Evolutionary conservation across 2,888 invertebrate genomes (phyloP).

Genomic region (Amblyteles armatorius): DNA sequence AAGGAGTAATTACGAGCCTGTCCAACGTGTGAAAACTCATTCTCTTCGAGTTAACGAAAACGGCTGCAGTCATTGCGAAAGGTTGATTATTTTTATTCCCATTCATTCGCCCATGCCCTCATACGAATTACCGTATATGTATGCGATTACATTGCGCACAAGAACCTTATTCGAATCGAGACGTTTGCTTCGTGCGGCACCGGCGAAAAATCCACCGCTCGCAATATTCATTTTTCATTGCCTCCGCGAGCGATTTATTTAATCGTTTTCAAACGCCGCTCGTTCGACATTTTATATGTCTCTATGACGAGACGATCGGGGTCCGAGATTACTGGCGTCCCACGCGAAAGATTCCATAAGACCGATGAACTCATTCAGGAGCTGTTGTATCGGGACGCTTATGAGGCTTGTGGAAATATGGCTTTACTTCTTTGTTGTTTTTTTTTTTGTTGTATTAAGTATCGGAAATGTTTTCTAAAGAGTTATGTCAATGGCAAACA

Average conservation of each 20-base stretch:
- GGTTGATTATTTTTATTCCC: constrained; percentile 14
- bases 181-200: not conserved
- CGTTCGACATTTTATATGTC: constrained; percentile 40
- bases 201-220: not conserved
- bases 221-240: constrained; percentile 12
- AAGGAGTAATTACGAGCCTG: not conserved
- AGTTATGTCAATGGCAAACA: no score
- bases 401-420: not conserved
- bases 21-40: not conserved
- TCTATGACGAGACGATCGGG: not conserved
- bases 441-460: not conserved
- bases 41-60: not conserved
- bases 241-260: constrained; percentile 1
- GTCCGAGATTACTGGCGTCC: constrained; percentile 10
- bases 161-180: not conserved
- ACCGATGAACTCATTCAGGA: not conserved
- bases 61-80: not conserved
- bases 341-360: constrained; percentile 17
- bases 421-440: not conserved
- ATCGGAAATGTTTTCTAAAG: no score
- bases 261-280: not conserved
- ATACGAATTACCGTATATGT: not conserved
- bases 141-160: not conserved
- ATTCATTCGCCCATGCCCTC: not conserved
- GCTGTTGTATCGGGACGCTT: not conserved